Conservation (phyloP, 2,888 invertebrate genomes). For the Drosophila anceps region DNA sequence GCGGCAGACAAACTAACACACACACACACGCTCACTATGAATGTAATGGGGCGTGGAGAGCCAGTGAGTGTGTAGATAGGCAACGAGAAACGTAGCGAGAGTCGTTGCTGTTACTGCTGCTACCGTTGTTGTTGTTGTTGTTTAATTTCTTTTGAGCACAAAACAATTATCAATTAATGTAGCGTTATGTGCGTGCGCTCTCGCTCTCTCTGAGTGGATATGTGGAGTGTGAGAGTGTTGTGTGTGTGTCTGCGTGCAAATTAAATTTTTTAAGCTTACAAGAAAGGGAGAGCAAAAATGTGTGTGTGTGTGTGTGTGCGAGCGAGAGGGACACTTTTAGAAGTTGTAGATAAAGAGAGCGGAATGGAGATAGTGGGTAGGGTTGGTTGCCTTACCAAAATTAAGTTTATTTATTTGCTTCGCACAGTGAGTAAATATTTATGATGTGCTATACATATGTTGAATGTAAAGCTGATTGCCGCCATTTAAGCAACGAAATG, state of each 20-base stretch:
- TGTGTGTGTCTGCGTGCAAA: slow-evolving; percentile 43
- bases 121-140: slow-evolving; percentile 47
- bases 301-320: neutral
- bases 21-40: slow-evolving; percentile 27
- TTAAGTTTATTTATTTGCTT: slow-evolving; percentile 55
- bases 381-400: slow-evolving; percentile 28
- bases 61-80: slow-evolving; percentile 20
- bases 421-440: slow-evolving; percentile 61
- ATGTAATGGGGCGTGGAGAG: slow-evolving; percentile 65
- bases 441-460: slow-evolving; percentile 36
- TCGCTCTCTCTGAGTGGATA: neutral
- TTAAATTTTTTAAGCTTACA: slow-evolving; percentile 71
- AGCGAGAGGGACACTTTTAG: neutral
- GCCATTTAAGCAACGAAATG: slow-evolving; percentile 26
- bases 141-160: slow-evolving; percentile 79
- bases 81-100: slow-evolving; percentile 13
- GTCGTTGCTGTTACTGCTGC: slow-evolving; percentile 32
- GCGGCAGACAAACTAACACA: slow-evolving; percentile 26
- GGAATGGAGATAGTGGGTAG: neutral
- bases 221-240: slow-evolving; percentile 9
- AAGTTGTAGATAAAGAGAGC: neutral
- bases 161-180: slow-evolving; percentile 81
- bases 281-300: slow-evolving; percentile 1
- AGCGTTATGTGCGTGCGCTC: slow-evolving; percentile 55
- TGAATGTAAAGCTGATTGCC: slow-evolving; percentile 34